Evolutionary conservation across 37 sponge, comb jelly and placozoan genomes (phyloP).

Genomic region (Cliona cf. orientalis): DNA sequence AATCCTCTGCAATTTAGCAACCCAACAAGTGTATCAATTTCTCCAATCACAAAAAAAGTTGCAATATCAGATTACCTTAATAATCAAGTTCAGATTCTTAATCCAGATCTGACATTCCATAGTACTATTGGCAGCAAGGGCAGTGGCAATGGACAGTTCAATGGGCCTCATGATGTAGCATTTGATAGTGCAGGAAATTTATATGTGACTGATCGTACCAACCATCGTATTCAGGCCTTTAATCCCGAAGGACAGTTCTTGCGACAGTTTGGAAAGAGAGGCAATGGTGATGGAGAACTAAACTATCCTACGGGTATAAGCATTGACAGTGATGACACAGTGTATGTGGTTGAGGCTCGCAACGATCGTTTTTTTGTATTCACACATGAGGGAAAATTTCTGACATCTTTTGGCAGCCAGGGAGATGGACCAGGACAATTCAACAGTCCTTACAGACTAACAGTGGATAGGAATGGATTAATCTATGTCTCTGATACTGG

Average conservation of each 20-base stretch:
- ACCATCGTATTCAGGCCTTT: conserved; percentile 59
- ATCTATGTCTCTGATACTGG: neutral
- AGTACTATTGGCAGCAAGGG: conserved; percentile 42
- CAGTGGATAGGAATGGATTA: too few relatives aligned
- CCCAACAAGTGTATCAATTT: conserved; percentile 45
- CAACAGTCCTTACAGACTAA: neutral
- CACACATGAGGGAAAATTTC: conserved; percentile 31
- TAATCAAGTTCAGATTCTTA: conserved; percentile 51
- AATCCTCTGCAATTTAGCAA: conserved; percentile 45
- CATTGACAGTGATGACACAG: neutral
- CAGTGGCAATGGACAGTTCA: conserved; percentile 48
- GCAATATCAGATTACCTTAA: conserved; percentile 46
- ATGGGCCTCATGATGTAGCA: conserved; percentile 35
- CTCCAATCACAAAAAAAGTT: conserved; percentile 14
- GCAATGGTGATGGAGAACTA: neutral
- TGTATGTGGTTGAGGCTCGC: conserved; percentile 5
- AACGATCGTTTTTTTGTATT: conserved; percentile 15
- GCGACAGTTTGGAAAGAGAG: conserved; percentile 10
- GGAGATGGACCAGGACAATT: conserved; percentile 17
- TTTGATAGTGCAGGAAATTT: conserved; percentile 34
- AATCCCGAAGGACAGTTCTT: neutral
- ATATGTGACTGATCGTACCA: conserved; percentile 46
- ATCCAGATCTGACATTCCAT: conserved; percentile 45
- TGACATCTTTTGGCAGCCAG: conserved; percentile 43
- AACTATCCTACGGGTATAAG: neutral